phyloP scores from a whole-genome alignment of 92 coral and sea anemone species.

The Porites cylindrica region DNA sequence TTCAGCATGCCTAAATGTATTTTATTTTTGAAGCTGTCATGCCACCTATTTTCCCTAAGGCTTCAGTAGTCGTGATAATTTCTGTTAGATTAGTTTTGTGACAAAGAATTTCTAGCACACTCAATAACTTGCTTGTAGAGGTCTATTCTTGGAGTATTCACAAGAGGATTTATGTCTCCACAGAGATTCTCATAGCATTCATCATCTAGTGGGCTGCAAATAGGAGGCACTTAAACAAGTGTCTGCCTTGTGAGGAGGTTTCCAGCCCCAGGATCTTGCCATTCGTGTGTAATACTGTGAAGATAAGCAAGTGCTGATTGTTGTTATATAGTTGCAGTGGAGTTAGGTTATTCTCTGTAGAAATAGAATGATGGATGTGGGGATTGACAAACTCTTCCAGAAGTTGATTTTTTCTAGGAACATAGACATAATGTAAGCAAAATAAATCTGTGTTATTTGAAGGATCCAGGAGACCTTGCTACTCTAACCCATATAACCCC shows the following conservation, averaged over 20 bases:
- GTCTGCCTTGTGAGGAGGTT: no score
- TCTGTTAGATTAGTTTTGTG: no score
- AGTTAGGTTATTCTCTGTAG: slow-evolving; percentile 66
- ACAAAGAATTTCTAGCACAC: no score
- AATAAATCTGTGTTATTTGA: slow-evolving; percentile 67
- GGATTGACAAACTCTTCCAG: slow-evolving; percentile 55
- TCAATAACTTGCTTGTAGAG: no score
- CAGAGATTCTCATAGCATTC: slow-evolving; percentile 38
- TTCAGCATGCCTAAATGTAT: no score
- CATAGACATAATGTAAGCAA: slow-evolving; percentile 65
- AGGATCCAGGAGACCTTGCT: slow-evolving; percentile 61
- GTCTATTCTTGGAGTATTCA: no score
- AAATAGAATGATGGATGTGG: slow-evolving; percentile 64
- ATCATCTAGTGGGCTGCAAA: slow-evolving; percentile 1
- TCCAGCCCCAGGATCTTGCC: not conserved
- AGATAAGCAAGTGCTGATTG: slow-evolving; percentile 54
- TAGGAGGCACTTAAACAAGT: no score
- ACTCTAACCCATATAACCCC: slow-evolving; percentile 62
- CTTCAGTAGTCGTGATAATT: no score
- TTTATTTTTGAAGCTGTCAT: no score
- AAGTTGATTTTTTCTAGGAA: slow-evolving; percentile 57
- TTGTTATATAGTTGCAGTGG: slow-evolving; percentile 62
- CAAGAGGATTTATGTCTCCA: slow-evolving; percentile 40
- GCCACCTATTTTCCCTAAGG: no score
- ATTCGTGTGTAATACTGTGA: slow-evolving; percentile 46